Percentiles rank a stretch among this genome's conserved stretches.
phyloP scores from a whole-genome alignment of 2,888 invertebrate species.

The Cryptus viduatorius region DNA sequence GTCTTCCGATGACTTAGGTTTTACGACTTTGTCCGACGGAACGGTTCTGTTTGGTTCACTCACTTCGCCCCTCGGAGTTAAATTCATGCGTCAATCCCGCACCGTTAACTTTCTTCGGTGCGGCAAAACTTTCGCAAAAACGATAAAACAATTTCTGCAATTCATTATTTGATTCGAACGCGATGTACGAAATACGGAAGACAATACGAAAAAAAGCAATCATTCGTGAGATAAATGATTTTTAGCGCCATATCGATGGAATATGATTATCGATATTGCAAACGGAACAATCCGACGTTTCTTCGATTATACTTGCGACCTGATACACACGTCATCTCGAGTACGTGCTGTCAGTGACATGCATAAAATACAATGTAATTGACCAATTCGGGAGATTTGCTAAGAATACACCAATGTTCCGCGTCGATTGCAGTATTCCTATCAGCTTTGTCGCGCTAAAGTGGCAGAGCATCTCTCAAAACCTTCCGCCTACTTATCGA shows the following conservation, averaged over 20 bases:
- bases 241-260: too few species aligned
- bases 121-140: background rate
- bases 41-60: slow-evolving; percentile 22
- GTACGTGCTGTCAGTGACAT: too few species aligned
- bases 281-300: background rate
- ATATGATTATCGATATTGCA: too few species aligned
- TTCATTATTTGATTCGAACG: background rate
- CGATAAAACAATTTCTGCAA: background rate
- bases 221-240: background rate
- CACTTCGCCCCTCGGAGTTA: slow-evolving; percentile 10
- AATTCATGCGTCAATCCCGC: background rate
- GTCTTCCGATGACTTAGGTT: slow-evolving; percentile 73
- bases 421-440: background rate
- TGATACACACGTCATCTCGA: too few species aligned
- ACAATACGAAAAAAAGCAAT: background rate
- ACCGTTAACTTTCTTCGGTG: background rate
- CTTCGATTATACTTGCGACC: background rate
- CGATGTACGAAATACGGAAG: background rate
- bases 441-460: background rate
- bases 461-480: slow-evolving; percentile 19
- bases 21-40: slow-evolving; percentile 70
- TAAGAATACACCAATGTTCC: too few species aligned
- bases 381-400: too few species aligned
- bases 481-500: slow-evolving; percentile 36
- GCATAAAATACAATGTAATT: too few species aligned